Evolutionary conservation across 1,140 invertebrate genomes (phyloP).

Genomic region (Caenorhabditis briggsae): DNA sequence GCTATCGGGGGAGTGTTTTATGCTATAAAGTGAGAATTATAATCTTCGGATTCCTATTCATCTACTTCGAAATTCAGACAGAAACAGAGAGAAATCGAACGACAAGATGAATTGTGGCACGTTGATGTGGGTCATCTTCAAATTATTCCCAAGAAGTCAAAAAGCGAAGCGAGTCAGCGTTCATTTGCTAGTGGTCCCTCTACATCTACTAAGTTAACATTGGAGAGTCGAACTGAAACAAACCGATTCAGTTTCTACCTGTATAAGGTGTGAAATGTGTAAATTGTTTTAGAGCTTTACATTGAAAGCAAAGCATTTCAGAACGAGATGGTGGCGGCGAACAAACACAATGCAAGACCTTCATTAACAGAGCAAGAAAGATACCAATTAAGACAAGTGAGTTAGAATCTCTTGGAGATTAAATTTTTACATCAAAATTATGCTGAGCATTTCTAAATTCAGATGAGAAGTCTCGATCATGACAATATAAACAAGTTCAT

Average conservation of each 20-base stretch:
- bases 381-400: slow-evolving; percentile 13
- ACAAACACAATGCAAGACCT: slow-evolving; percentile 79
- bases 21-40: not conserved
- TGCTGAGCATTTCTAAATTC: not conserved
- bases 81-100: slow-evolving; percentile 44
- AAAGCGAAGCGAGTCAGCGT: slow-evolving; percentile 46
- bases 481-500: slow-evolving; percentile 72
- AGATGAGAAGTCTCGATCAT: slow-evolving; percentile 44
- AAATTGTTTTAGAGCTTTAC: not conserved
- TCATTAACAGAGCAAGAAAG: slow-evolving; percentile 80
- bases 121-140: slow-evolving; percentile 14
- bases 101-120: slow-evolving; percentile 55
- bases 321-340: slow-evolving; percentile 25
- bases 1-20: not conserved
- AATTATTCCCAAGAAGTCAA: not conserved
- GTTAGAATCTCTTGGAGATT: too few species aligned
- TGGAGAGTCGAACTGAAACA: slow-evolving; percentile 15
- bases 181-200: slow-evolving; percentile 31
- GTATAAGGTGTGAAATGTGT: slow-evolving; percentile 15
- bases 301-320: not conserved
- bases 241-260: slow-evolving; percentile 15
- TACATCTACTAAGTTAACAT: slow-evolving; percentile 31
- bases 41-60: not conserved
- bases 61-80: slow-evolving; percentile 1
- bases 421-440: too few species aligned